A percentile compares a stretch with the other conserved stretches of the same genome.
Evolutionary conservation across 2,888 invertebrate species (phyloP).

Genomic region (Encarsia formosa): DNA sequence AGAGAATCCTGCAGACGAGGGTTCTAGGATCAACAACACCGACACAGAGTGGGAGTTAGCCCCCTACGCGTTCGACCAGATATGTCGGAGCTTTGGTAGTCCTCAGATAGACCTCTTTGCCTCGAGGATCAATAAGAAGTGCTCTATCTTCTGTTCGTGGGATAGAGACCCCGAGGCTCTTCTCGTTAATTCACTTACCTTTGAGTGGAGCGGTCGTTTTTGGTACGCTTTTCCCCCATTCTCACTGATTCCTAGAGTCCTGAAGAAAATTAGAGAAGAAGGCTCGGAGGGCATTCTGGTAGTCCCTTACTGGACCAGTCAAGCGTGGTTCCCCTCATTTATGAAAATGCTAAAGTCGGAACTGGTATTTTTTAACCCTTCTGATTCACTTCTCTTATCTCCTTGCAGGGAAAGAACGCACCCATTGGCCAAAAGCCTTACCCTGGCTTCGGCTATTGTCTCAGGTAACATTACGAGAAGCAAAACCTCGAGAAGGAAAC

Average conservation of each 20-base stretch:
- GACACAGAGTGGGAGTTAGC: conserved; percentile 29
- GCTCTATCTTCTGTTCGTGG: conserved; percentile 24
- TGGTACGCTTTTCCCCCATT: conserved; percentile 32
- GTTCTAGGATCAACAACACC: conserved; percentile 25
- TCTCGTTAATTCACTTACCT: conserved; percentile 23
- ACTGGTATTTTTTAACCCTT: conserved; percentile 9
- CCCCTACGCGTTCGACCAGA: conserved; percentile 16
- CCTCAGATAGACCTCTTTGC: conserved; percentile 28
- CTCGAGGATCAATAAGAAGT: conserved; percentile 26
- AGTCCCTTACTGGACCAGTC: conserved; percentile 20
- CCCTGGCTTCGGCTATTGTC: conserved; percentile 59
- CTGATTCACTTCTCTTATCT: conserved; percentile 11
- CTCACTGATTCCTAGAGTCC: conserved; percentile 22
- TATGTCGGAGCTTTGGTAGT: conserved; percentile 11
- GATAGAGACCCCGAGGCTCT: conserved; percentile 25
- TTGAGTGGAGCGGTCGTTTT: conserved; percentile 16
- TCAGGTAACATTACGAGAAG: conserved; percentile 3
- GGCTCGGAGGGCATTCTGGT: conserved; percentile 9
- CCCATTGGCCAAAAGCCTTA: conserved; percentile 61
- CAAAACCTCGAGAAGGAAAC: conserved; percentile 11
- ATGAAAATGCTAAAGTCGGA: neutral
- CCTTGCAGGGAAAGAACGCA: conserved; percentile 17
- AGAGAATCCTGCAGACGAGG: conserved; percentile 29
- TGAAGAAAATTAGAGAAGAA: too few relatives aligned
- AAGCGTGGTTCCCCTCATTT: conserved; percentile 24